Evolutionary conservation across 2,113 vertebrate genomes (phyloP).

Genomic region (Crotalus helleri): DNA sequence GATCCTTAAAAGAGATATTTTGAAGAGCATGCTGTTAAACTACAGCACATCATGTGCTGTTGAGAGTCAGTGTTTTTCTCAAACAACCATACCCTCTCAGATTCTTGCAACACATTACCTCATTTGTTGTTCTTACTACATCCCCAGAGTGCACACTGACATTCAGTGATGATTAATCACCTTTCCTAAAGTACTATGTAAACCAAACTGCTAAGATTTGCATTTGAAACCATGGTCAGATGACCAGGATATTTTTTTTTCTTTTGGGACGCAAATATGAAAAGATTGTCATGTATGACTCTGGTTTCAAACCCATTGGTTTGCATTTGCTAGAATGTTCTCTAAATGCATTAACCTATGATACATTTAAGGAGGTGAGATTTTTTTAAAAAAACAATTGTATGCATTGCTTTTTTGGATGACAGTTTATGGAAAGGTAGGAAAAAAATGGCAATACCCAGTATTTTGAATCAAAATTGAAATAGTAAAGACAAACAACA

Average conservation of each 20-base stretch:
- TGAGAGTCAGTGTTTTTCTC: constrained; percentile 19
- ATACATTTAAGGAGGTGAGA: constrained; percentile 31
- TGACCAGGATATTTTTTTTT: neutral
- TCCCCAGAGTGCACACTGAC: constrained; percentile 38
- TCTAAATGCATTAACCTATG: constrained; percentile 24
- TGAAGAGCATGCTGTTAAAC: neutral
- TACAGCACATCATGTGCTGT: constrained; percentile 10
- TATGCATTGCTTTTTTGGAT: accelerated
- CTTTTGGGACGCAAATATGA: neutral
- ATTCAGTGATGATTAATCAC: constrained; percentile 42
- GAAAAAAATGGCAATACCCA: neutral
- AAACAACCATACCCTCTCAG: constrained; percentile 43
- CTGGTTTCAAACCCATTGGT: constrained; percentile 40
- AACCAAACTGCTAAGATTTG: constrained; percentile 20
- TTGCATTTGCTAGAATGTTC: constrained; percentile 40
- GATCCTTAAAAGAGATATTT: neutral
- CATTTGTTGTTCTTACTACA: constrained; percentile 45
- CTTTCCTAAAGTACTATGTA: constrained; percentile 25
- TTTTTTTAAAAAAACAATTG: neutral
- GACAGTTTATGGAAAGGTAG: neutral
- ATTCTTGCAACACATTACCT: constrained; percentile 66
- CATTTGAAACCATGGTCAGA: neutral
- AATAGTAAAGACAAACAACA: neutral
- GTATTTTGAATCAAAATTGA: constrained; percentile 5
- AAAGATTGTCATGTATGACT: constrained; percentile 28